phyloP scores from a whole-genome alignment of 2,797 vertebrate genomes.

The Clarias platycephalus region DNA sequence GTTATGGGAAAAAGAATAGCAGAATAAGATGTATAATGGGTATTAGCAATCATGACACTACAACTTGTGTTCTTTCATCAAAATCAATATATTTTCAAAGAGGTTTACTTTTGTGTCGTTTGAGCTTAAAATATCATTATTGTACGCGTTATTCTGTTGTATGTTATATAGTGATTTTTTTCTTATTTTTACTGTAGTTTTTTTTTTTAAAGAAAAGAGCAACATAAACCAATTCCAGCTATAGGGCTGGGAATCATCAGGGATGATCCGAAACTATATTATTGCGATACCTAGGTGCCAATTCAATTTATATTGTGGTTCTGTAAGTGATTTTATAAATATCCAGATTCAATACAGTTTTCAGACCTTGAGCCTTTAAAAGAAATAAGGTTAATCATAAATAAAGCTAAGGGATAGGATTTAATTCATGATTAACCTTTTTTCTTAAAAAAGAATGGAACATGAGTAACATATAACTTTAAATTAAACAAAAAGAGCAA shows the following conservation, averaged over 20 bases:
- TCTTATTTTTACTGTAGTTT: slow-evolving; percentile 1
- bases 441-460: too few species aligned
- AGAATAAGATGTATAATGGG: neutral
- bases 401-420: too few species aligned
- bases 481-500: too few species aligned
- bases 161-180: neutral
- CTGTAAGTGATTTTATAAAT: too few species aligned
- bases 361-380: too few species aligned
- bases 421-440: too few species aligned
- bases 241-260: neutral
- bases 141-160: neutral
- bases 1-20: neutral
- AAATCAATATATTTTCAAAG: neutral
- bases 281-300: too few species aligned
- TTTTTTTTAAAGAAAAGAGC: neutral
- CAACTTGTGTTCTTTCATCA: neutral
- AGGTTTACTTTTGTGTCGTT: neutral
- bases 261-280: too few species aligned
- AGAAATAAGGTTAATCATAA: too few species aligned
- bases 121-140: neutral
- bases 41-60: neutral
- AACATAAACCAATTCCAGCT: neutral
- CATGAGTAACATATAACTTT: too few species aligned
- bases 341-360: too few species aligned
- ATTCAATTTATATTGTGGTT: too few species aligned